These are phyloP conservation scores for Syngnathus rostellatus DNA, from an alignment of 2,797 vertebrate species.

Conservation along the genomic window DNA sequence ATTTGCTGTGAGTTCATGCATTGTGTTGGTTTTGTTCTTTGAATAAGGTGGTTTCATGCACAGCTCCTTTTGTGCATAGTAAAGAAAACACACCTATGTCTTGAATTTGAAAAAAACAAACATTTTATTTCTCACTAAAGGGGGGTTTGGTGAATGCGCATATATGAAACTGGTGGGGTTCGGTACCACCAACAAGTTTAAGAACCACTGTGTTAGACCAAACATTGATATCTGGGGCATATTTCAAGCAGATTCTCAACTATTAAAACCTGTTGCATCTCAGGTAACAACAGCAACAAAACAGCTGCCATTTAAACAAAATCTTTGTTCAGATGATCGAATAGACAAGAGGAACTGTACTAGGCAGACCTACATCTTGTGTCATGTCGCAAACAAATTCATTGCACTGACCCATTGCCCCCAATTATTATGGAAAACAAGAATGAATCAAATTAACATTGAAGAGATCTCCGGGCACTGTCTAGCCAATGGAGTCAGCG, in stretches of 20 bases:
- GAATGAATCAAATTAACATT: conserved; percentile 68
- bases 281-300: conserved; percentile 7
- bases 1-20: too few species aligned
- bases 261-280: conserved; percentile 26
- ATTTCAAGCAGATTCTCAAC: conserved; percentile 4
- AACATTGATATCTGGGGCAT: conserved; percentile 19
- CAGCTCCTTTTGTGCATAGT: too few species aligned
- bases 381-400: conserved; percentile 63
- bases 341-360: conserved; percentile 26
- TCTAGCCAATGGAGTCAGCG: conserved; percentile 42
- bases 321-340: conserved; percentile 28
- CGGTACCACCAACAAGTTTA: too few species aligned
- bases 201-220: conserved; percentile 11
- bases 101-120: too few species aligned
- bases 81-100: too few species aligned
- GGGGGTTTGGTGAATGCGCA: too few species aligned
- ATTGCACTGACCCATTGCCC: conserved; percentile 60
- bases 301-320: conserved; percentile 22
- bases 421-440: conserved; percentile 73
- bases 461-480: conserved; percentile 56
- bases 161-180: too few species aligned
- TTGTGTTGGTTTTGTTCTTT: too few species aligned
- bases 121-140: too few species aligned
- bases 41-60: too few species aligned
- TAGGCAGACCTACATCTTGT: conserved; percentile 48